Conservation (phyloP, 1,140 invertebrate genomes). For the Papilio dardanus region DNA sequence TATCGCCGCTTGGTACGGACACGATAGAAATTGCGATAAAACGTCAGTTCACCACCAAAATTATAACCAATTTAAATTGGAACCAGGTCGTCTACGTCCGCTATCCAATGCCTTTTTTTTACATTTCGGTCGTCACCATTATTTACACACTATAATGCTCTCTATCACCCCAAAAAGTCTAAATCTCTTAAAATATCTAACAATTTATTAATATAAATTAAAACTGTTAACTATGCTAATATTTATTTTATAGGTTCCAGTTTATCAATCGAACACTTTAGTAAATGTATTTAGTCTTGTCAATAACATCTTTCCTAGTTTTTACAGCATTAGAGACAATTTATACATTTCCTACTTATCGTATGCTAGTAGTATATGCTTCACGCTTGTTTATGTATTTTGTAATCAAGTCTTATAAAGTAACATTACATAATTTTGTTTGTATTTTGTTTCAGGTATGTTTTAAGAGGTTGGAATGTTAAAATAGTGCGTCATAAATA, state of each 20-base stretch:
- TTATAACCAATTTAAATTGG: slow-evolving; percentile 58
- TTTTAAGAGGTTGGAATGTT: slow-evolving; percentile 40
- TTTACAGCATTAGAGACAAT: not conserved
- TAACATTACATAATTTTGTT: slow-evolving; percentile 31
- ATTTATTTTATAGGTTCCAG: too few species aligned
- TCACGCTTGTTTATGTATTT: not conserved
- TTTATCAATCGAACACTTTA: too few species aligned
- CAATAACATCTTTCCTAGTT: too few species aligned
- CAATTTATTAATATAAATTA: too few species aligned
- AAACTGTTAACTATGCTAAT: too few species aligned
- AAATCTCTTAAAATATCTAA: too few species aligned
- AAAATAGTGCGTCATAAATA: slow-evolving; percentile 39
- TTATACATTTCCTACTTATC: not conserved
- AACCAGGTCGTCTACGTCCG: slow-evolving; percentile 26
- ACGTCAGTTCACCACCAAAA: slow-evolving; percentile 54
- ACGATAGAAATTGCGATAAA: slow-evolving; percentile 61
- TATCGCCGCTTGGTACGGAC: slow-evolving; percentile 66
- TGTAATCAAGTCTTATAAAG: not conserved
- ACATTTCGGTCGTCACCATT: not conserved
- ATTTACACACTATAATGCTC: too few species aligned
- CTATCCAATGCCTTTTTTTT: slow-evolving; percentile 14
- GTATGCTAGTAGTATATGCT: not conserved
- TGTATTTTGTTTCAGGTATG: slow-evolving; percentile 56
- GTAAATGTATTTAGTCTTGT: too few species aligned
- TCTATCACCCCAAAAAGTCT: too few species aligned